phyloP scores from a whole-genome alignment of 2,113 vertebrate genomes.

The Megaceryle torquata region DNA sequence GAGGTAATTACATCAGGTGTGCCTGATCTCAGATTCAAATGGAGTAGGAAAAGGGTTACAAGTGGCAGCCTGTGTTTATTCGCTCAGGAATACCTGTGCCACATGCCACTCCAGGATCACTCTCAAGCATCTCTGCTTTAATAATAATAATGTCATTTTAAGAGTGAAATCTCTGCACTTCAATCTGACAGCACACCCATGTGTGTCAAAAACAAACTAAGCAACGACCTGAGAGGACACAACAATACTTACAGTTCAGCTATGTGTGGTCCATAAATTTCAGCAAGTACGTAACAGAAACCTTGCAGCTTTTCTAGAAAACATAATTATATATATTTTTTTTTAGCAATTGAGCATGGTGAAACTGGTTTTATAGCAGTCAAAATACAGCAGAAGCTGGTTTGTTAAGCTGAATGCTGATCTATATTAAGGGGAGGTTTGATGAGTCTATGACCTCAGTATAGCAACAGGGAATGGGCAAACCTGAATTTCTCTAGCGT shows the following conservation, averaged over 20 bases:
- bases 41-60: background rate
- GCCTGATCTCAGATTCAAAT: background rate
- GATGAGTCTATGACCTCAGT: background rate
- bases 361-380: background rate
- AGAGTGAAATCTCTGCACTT: background rate
- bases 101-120: background rate
- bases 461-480: background rate
- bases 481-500: background rate
- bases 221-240: background rate
- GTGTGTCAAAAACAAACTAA: background rate
- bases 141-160: background rate
- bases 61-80: background rate
- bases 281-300: conserved; percentile 60
- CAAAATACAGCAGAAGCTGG: background rate
- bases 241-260: conserved; percentile 75
- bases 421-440: background rate
- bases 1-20: background rate
- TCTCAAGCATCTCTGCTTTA: background rate
- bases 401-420: background rate
- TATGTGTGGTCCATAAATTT: conserved; percentile 65
- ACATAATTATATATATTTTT: background rate
- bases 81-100: background rate
- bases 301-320: conserved; percentile 71
- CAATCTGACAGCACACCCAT: background rate
- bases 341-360: background rate